These are phyloP conservation scores for Oceanodroma tethys DNA, from an alignment of 2,113 vertebrate genomes.

Conservation along the genomic window DNA sequence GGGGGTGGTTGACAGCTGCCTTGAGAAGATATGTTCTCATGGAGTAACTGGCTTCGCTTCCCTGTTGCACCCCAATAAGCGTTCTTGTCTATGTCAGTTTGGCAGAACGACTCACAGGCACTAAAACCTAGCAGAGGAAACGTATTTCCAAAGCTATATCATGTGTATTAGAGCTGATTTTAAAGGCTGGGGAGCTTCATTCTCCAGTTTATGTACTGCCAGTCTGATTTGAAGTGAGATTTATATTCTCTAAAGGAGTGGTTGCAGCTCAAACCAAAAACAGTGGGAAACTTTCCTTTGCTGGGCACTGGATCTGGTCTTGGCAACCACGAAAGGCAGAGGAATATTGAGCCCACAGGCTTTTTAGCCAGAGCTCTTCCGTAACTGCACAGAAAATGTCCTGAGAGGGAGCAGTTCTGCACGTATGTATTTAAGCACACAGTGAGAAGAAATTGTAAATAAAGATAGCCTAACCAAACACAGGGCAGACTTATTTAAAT, in stretches of 20 bases:
- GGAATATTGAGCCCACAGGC: neutral
- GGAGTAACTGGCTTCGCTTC: neutral
- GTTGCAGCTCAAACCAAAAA: neutral
- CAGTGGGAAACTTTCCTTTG: neutral
- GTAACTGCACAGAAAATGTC: neutral
- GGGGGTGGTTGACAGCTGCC: neutral
- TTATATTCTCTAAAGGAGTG: neutral
- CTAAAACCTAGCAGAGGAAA: neutral
- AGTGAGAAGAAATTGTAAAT: neutral
- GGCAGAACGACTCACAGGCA: neutral
- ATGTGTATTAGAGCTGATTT: neutral
- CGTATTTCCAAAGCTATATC: neutral
- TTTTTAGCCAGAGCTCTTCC: neutral
- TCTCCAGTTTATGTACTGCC: neutral
- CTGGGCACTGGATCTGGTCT: neutral
- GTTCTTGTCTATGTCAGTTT: neutral
- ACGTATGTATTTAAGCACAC: neutral
- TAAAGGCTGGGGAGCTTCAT: neutral
- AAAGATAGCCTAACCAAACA: neutral
- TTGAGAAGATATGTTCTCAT: neutral
- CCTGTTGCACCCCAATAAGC: neutral
- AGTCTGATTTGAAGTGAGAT: neutral
- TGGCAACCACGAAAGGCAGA: neutral
- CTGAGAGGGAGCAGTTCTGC: neutral
- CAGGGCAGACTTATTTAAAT: neutral